These are phyloP conservation scores for Dorcus hopei DNA, from an alignment of 2,888 invertebrate genomes.

Conservation along the genomic window DNA sequence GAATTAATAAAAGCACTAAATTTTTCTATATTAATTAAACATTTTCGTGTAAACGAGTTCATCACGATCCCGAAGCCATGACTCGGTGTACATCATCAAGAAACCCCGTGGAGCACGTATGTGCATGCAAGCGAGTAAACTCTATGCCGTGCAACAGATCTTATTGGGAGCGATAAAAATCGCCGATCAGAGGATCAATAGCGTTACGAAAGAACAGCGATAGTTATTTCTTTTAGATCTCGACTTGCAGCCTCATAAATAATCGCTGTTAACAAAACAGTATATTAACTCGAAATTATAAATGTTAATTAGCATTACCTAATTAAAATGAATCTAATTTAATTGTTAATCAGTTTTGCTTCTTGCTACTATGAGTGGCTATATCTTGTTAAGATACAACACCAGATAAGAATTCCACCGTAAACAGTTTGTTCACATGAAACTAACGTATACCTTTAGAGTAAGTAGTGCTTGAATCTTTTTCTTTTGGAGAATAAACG, in stretches of 20 bases:
- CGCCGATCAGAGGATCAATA: no score
- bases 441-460: not conserved
- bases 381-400: not conserved
- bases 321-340: not conserved
- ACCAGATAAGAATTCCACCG: not conserved
- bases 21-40: conserved; percentile 4
- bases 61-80: conserved; percentile 5
- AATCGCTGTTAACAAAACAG: no score
- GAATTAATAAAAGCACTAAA: no score
- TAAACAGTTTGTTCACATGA: not conserved
- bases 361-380: not conserved
- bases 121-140: not conserved
- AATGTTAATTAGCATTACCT: not conserved
- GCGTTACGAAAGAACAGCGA: no score
- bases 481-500: not conserved
- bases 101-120: not conserved
- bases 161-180: not conserved
- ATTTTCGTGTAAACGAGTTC: conserved; percentile 13
- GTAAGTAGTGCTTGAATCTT: not conserved
- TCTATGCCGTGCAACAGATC: not conserved
- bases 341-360: not conserved
- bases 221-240: no score
- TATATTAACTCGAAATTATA: no score
- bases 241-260: no score
- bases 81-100: not conserved